phyloP scores from a whole-genome alignment of 2,113 vertebrate species.

The Guaruba guarouba region DNA sequence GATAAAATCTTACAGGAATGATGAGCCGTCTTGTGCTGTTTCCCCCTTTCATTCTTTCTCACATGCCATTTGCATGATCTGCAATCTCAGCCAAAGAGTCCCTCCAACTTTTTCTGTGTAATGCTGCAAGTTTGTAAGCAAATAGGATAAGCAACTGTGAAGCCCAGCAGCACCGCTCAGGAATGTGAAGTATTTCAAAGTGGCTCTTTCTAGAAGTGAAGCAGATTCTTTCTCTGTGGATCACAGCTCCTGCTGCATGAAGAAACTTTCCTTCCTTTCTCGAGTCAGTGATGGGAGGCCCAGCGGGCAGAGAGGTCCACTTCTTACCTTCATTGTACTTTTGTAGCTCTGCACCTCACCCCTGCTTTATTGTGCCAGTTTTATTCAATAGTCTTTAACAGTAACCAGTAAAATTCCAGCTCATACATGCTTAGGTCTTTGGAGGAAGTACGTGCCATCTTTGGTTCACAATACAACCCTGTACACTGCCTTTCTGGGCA shows the following conservation, averaged over 20 bases:
- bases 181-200: conserved; percentile 47
- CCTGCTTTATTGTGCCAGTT: neutral
- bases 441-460: neutral
- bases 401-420: neutral
- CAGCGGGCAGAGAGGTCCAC: rapidly evolving
- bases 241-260: neutral
- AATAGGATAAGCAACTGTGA: neutral
- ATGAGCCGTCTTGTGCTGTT: neutral
- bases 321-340: neutral
- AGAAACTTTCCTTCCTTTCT: neutral
- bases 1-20: neutral
- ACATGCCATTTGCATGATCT: neutral
- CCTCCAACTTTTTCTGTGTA: neutral
- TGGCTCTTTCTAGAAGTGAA: conserved; percentile 30
- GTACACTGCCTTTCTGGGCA: neutral
- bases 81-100: neutral
- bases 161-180: neutral
- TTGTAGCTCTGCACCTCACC: neutral
- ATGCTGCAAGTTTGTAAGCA: conserved; percentile 2
- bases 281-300: neutral
- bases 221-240: conserved; percentile 35
- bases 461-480: neutral
- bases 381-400: neutral
- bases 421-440: neutral
- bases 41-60: neutral